Evolutionary conservation across 2,113 vertebrate genomes (phyloP), one percentile per base, ranked within the genome.

Genomic region (Ochotona princeps): DNA sequence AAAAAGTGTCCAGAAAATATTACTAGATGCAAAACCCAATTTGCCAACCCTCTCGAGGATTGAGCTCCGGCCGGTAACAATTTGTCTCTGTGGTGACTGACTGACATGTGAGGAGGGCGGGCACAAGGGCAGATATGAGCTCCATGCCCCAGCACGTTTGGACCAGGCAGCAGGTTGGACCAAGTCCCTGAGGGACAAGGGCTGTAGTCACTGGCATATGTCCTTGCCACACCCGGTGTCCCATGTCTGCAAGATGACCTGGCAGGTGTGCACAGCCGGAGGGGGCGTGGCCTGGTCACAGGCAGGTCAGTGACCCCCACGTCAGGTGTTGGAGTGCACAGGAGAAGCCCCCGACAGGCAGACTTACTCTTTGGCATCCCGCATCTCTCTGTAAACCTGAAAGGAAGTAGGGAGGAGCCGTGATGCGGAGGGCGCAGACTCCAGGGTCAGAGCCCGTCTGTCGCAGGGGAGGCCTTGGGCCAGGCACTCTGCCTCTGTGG

Each of bases 21-120:
- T 63, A 54, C 23, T 95, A 8, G 78, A 97, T 18, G 49, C 91
- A 67, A 94, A 96, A 8, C 35, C 54, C 0, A 32, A 35, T 7
- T 7, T 75, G 0, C 0, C 72, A 32, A 0, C 1, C 1, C 65
- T 85, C 75, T 15, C 72, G n/a, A 88, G 94, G 18, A 4, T 30
- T 26, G 93, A 95, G 60, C 83, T 32, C 2, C 23, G 3, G 80
- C 44, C 80, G 97, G 98, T 96, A 95, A 92, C 75, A 54, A 3
- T 44, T 51, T 73, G 2, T 57, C 94, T 92, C 69, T 61, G 49
- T 26, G 1, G 75, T n/a, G 94, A 28, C 49, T n/a, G 94, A 25
- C 49, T 25, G 86, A 38, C 35, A 0, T 0, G 6, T 23, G 44
- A 15, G 8, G 47, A 23, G 92, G 80, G 86, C 23, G 80, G 93